Evolutionary conservation across 1,140 invertebrate species (phyloP), one percentile per base, ranked within the genome.

Genomic region (Drosophila santomea): DNA sequence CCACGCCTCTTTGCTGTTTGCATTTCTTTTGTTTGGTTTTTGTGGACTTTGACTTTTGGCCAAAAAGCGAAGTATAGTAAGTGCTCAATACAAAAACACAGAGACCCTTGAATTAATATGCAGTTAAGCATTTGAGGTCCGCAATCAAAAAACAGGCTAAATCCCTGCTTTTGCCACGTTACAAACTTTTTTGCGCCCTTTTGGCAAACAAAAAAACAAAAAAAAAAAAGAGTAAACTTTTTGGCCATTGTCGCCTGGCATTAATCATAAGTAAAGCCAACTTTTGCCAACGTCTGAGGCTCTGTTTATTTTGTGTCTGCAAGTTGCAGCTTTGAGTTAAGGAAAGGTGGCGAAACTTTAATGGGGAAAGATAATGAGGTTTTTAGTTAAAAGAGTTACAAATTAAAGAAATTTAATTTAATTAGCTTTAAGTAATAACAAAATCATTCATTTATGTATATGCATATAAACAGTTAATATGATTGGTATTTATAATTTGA

Each of bases 1-100:
- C 43, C 67, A 75, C 82, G 81, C 81, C 81, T 50, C 59, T 86
- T 78, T 62, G 62, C 50, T 85, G 81, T 86, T 85, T 12, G 14
- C 20, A 10, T 32, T 32, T 39, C 14, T 6, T 6, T 14, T 12
- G 14, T 14, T 38, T n/a, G 20, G 1, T 50, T 20, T 41, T 51
- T 76, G 58, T 44, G 47, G 48, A 17, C 56, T 76, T 51, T 80
- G 71, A 74, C 57, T 79, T 79, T 82, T 60, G 68, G 72, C 82
- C 63, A 77, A 86, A 66, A 84, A 39, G 50, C 62, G 73, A 88
- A 74, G 74, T 64, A 10, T 32, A 32, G 32, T 32, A 78, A 78
- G 68, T 72, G 54, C 47, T 35, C 50, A 63, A 63, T 54, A 45
- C 59, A 75, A 66, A 66, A 39, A 12, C 38, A 39, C 52, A 75